Evolutionary conservation across 1,140 invertebrate genomes (phyloP), one percentile per base, ranked within the genome.

Genomic region (Phymorhynchus buccinoides): DNA sequence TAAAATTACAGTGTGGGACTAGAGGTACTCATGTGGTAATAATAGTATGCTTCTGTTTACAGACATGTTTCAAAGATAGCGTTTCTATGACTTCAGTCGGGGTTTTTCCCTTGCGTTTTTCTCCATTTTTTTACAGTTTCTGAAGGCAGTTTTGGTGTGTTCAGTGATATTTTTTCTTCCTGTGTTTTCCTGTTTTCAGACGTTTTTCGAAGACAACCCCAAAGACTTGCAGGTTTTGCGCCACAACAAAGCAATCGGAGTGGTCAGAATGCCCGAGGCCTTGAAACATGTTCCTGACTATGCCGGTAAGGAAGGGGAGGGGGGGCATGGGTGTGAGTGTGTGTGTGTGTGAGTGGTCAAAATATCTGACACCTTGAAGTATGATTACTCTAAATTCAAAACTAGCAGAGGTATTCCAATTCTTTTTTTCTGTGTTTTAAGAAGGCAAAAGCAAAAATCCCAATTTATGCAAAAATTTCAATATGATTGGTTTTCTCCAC

Each of bases 131-230:
- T 37, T 6, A 52, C 35, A 39, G 22, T 62, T 83, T 62, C 30
- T 81, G 44, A 6, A 6, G 6, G 44, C 18, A 48, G 6, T 48
- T 48, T 18, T 48, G 44, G 91, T 84, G 85, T 27, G 44, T 16
- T 18, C 85, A n/a, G 83, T 84, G 37, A 85, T 68, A 68, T 87
- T 91, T 88, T 91, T 96, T 95, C 95, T 96, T 16, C 99, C 3
- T 9, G 62, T 6, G 62, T 27, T 14, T 66, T 9, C 62, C n/a
- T 66, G n/a, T 66, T 9, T 84, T 62, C 92, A 96, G 95, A 95
- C 96, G 16, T 99, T 98, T 93, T 99, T 99, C 93, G 96, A 98
- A 90, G 97, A 98, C 86, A 99, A 99, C 94, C 97, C 98, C 0
- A 95, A 95, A 42, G 99, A 99, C 93, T 92, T 98, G 27, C 95